phyloP scores from a whole-genome alignment of 2,888 invertebrate genomes.

The Eulithis testata region DNA sequence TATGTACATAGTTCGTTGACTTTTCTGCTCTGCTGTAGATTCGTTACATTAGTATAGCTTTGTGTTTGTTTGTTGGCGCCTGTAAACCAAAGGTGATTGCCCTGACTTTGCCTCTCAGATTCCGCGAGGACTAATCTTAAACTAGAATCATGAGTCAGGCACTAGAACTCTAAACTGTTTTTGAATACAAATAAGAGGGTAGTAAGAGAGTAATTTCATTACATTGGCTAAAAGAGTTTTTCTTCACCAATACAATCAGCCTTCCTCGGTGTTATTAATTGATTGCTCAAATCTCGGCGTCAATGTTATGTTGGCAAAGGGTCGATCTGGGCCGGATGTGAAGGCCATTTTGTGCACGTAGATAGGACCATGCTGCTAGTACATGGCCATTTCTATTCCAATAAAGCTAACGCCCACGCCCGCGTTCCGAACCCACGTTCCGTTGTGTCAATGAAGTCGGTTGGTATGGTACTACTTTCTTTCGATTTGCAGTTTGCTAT shows the following conservation, averaged over 20 bases:
- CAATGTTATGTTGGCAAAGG: conserved; percentile 43
- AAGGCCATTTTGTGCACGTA: conserved; percentile 52
- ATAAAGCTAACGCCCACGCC: conserved; percentile 53
- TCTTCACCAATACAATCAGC: too few relatives aligned
- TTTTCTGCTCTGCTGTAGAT: conserved; percentile 60
- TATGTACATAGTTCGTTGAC: conserved; percentile 48
- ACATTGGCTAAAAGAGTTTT: background rate
- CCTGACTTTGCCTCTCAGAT: conserved; percentile 36
- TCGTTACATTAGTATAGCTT: conserved; percentile 67
- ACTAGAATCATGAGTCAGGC: background rate
- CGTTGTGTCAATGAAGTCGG: conserved; percentile 39
- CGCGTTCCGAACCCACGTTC: conserved; percentile 48
- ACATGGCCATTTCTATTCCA: conserved; percentile 56
- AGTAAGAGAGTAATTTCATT: background rate
- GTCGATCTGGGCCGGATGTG: conserved; percentile 53
- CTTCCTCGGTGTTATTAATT: conserved; percentile 6
- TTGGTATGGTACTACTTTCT: conserved; percentile 34
- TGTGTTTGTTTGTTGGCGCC: conserved; percentile 55
- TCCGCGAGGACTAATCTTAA: background rate
- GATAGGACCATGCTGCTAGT: conserved; percentile 48
- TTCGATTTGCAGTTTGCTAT: conserved; percentile 24
- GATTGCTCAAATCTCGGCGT: conserved; percentile 40
- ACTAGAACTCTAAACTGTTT: background rate
- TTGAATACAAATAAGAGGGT: background rate
- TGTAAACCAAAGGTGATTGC: conserved; percentile 67